A percentile compares a stretch with the other conserved stretches of the same genome.
phyloP scores from a whole-genome alignment of 2,888 invertebrate genomes.

The Phragmatobia fuliginosa region DNA sequence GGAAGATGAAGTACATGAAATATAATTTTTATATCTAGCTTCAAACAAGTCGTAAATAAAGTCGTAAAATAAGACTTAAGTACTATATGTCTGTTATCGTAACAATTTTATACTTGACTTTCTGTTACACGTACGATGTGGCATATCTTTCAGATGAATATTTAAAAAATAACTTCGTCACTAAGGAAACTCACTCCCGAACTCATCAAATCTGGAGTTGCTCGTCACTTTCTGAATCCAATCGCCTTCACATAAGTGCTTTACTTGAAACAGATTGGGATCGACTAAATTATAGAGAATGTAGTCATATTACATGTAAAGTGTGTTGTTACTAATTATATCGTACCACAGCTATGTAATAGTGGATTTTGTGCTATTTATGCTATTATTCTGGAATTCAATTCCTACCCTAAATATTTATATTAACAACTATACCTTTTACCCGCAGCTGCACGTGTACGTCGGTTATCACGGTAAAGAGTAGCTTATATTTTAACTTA shows the following conservation, averaged over 20 bases:
- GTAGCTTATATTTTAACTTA: no score
- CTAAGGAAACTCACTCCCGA: background rate
- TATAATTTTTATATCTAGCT: background rate
- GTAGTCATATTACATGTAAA: background rate
- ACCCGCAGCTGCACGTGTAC: no score
- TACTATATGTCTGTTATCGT: conserved; percentile 1
- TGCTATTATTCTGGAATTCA: no score
- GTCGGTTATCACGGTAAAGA: no score
- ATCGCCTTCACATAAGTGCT: no score
- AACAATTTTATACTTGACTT: background rate
- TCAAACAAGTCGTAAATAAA: background rate
- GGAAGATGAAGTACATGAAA: no score
- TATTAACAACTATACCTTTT: no score
- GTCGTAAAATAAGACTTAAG: background rate
- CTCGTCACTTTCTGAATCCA: background rate
- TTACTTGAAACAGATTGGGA: background rate
- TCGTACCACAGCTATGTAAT: background rate
- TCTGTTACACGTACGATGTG: background rate
- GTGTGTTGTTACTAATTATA: background rate
- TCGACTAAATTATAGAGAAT: background rate
- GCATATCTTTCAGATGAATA: background rate
- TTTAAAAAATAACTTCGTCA: conserved; percentile 1
- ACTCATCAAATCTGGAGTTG: background rate
- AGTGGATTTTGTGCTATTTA: background rate
- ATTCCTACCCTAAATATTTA: no score